Base-by-base conservation (phyloP, 2,888 invertebrate genomes). In the Neoscelio sp. region DNA sequence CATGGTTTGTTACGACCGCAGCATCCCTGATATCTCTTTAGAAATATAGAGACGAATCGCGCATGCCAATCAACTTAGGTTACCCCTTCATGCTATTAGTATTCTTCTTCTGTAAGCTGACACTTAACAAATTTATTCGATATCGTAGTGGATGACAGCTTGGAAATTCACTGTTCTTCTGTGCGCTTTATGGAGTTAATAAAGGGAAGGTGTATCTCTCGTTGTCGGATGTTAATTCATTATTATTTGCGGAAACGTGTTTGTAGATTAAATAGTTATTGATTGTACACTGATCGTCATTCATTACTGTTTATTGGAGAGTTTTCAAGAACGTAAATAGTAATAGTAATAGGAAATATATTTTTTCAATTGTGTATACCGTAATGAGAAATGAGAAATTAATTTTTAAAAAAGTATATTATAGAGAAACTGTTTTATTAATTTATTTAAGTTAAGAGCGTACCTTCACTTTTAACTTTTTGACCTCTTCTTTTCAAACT, bases 1-100 rank as follows among this genome's bases (percentile, higher is more conserved):
- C 75, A 75, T 46, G 75, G 67, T 68, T 71, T 70, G 70, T 50
- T 60, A 75, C 75, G 60, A 54, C 70, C 62, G 44, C 54, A 54
- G 75, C 60, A 68, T 79, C 65, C 54, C 38, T 64, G 71, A 75
- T 75, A 46, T 65, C 38, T 33, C 70, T 46, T 8, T 33, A 44
- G 62, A 65, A 65, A 50, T 26, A 50, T 38, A 17, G 30, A 42
- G 30, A 30, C 60, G 44, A 33, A 42, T 60, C 48, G 44, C 50
- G 48, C 65, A 40, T 74, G 62, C 50, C 74, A 64, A 74, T 74
- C 74, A 56, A 56, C 15, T 28, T n/a, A 35, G 15, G 23, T 18
- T 13, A 28, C 40, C 65, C 56, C 65, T 42, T 44, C 15, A 56
- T 46, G 23, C 64, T 62, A 65, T 74, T 58, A 65, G 58, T 30